Base-by-base conservation (phyloP, 2,888 invertebrate species). In the Apodemia duryi region DNA sequence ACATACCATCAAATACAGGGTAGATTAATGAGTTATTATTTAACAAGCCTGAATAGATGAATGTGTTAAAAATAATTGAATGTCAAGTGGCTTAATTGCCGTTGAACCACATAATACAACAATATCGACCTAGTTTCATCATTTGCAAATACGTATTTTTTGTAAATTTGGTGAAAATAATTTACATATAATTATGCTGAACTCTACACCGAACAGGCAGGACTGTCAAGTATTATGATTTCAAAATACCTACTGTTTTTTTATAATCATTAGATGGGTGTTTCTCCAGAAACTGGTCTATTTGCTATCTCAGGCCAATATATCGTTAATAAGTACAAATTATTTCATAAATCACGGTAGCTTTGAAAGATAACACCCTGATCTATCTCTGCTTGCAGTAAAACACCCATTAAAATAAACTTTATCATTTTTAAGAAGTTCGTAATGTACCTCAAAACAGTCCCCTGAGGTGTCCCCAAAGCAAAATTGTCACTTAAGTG, bases 1-100 rank as follows among this genome's bases (percentile, higher is more conserved):
- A 46, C 13, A 46, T 46, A 13, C 46, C 13, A 46, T 46, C 46
- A 46, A 46, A 46, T 46, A 46, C 46, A 46, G 46, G 46, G 4
- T 29, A 57, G 57, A 57, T 32, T 57, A 57, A 57, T 57, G 32
- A 57, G 57, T 57, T 57, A 46, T 46, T 46, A 57, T 57, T 57
- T 32, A 57, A 57, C 29, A 32, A 32, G 13, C 57, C 13, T 29
- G 57, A 29, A 32, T 32, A 32, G 57, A 32, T 13, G 57, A 32
- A 57, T 57, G 57, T 57, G 57, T 57, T 46, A 46, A 57, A 57
- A 57, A 29, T 57, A 57, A 57, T 57, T 57, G 57, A 57, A 57
- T 29, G 57, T 57, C 57, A 57, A 57, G 32, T 32, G 57, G 57
- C 32, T 57, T 57, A 57, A 57, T 57, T 57, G 32, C 11, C 10